Base-by-base conservation (phyloP, 2,113 vertebrate genomes). In the Grus americana region DNA sequence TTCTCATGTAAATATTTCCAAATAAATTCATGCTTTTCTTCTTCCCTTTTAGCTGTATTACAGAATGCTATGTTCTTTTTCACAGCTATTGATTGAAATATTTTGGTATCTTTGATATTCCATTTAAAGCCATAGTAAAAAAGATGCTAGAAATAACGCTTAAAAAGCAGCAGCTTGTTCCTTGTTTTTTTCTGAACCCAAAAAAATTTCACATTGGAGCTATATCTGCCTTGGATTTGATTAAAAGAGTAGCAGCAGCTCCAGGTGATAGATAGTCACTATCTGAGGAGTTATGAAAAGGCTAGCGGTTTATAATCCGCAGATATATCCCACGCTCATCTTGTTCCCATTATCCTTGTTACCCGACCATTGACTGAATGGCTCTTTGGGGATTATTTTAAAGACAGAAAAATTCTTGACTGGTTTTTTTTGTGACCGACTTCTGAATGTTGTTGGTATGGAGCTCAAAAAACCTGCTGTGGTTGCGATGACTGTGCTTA, bases 51-150 rank as follows among this genome's bases (percentile, higher is more conserved):
- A 86, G 46, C 67, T 1, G 3, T 57, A 26, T 47, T 3, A 6
- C 20, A 47, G 70, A 52, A 70, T 90, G 34, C 49, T 47, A 2
- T 16, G 50, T 49, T 79, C 30, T 38, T 62, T 65, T 47, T 78
- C 50, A 42, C 84, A 83, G 79, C 79, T 82, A 50, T 88, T 49
- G 83, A 55, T n/a, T 78, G 72, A 58, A 86, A 42, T 91, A 86
- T 63, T 95, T 92, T 58, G 12, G n/a, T 70, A 21, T 63, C 63
- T 83, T 80, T 74, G 79, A 23, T 70, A 38, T 23, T 91, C 63
- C 29, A n/a, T 74, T 92, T 88, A 86, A 80, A 95, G 32, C 72
- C 12, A 12, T 86, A 91, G 72, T 86, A 78, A 93, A 96, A 42
- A 92, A 88, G 50, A 80, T 66, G 63, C 59, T 92, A 40, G 32